Evolutionary conservation across 1,140 invertebrate genomes (phyloP).

Genomic region (Tribolium castaneum): DNA sequence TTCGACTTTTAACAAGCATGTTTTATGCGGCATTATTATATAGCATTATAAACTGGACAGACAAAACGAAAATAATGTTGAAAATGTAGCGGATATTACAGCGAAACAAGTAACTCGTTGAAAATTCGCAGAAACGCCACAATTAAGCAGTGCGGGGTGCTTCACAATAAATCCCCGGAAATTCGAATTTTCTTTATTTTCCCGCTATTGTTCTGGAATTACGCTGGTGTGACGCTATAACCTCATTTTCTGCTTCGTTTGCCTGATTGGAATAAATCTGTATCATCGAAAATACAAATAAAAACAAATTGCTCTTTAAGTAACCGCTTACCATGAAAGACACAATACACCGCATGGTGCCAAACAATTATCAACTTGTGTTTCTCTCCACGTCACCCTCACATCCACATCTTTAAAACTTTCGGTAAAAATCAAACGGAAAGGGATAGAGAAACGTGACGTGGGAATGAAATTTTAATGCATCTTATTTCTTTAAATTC

Average conservation of each 20-base stretch:
- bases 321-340: constrained; percentile 35
- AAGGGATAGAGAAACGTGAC: constrained; percentile 1
- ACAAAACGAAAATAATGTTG: constrained; percentile 34
- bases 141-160: constrained; percentile 26
- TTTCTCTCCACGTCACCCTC: neutral
- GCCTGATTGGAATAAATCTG: constrained; percentile 32
- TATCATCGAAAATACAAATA: constrained; percentile 36
- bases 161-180: constrained; percentile 28
- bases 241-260: constrained; percentile 33
- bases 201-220: constrained; percentile 34
- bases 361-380: constrained; percentile 31
- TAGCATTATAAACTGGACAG: constrained; percentile 26
- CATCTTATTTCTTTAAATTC: constrained; percentile 35
- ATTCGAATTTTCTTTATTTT: constrained; percentile 36
- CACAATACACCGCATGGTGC: constrained; percentile 25
- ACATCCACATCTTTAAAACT: neutral
- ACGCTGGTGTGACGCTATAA: constrained; percentile 29
- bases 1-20: constrained; percentile 31
- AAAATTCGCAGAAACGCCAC: constrained; percentile 31
- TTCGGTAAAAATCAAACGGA: constrained; percentile 13
- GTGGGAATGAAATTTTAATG: constrained; percentile 38
- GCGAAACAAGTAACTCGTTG: constrained; percentile 31
- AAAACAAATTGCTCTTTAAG: constrained; percentile 36
- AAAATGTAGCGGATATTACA: constrained; percentile 27
- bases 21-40: constrained; percentile 33